Conservation (phyloP, 2,888 invertebrate genomes). For the Keiferia lycopersicella region DNA sequence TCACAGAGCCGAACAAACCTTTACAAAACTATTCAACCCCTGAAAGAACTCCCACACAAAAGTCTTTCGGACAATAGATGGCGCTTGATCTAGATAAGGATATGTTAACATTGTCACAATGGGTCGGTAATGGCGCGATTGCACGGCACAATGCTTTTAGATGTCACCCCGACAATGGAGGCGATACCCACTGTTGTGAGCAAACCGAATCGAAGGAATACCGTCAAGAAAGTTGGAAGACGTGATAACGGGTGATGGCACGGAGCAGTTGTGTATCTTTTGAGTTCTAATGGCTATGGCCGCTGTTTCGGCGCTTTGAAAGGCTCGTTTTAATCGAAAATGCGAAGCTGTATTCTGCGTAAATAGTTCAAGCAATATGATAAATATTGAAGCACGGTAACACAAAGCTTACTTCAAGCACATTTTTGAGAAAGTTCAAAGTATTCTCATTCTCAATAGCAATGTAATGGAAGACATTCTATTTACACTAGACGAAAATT, state of each 20-base stretch:
- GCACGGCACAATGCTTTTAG: slow-evolving; percentile 78
- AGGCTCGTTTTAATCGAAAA: not conserved
- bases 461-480: too few relatives aligned
- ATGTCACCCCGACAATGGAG: slow-evolving; percentile 75
- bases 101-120: slow-evolving; percentile 81
- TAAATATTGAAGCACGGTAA: too few relatives aligned
- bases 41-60: slow-evolving; percentile 60
- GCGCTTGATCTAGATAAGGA: slow-evolving; percentile 80
- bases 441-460: too few relatives aligned
- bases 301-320: not conserved
- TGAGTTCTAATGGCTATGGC: not conserved
- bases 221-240: slow-evolving; percentile 33
- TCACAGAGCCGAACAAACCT: slow-evolving; percentile 41
- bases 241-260: slow-evolving; percentile 4
- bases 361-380: not conserved
- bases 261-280: not conserved
- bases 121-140: slow-evolving; percentile 78
- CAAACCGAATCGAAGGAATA: slow-evolving; percentile 68
- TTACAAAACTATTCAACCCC: slow-evolving; percentile 52
- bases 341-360: not conserved
- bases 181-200: slow-evolving; percentile 56
- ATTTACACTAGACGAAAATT: too few relatives aligned
- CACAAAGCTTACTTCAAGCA: too few relatives aligned
- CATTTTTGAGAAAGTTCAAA: too few relatives aligned
- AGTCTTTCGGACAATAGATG: slow-evolving; percentile 78